Percentiles rank a stretch among this genome's conserved stretches.
These are phyloP conservation scores for Porites evermanni DNA, from an alignment of 92 coral and sea anemone species.

Conservation along the genomic window DNA sequence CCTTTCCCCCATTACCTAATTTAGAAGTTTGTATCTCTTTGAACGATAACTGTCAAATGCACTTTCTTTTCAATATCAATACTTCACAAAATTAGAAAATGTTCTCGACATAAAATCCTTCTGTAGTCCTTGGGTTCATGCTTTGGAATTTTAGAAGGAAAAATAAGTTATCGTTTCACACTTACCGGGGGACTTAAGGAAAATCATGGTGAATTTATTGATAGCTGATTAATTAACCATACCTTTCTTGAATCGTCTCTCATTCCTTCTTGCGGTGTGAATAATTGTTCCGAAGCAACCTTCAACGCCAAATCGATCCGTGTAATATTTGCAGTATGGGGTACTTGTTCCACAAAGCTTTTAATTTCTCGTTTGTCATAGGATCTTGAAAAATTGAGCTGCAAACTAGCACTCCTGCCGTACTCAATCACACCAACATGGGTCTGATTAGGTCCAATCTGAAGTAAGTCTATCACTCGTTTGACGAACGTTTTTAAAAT, in stretches of 20 bases:
- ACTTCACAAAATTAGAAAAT: no score
- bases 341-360: constrained; percentile 34
- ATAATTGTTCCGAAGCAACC: constrained; percentile 64
- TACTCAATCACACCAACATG: constrained; percentile 80
- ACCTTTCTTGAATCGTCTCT: constrained; percentile 75
- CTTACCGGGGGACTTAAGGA: no score
- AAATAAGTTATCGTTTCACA: no score
- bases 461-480: constrained; percentile 68
- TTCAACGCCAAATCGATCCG: constrained; percentile 83
- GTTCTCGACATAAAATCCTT: no score
- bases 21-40: no score
- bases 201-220: no score
- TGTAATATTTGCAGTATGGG: constrained; percentile 62
- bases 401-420: constrained; percentile 57
- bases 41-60: no score
- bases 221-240: neutral
- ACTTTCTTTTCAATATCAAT: no score
- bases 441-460: constrained; percentile 55
- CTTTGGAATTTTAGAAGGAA: no score
- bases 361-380: constrained; percentile 67
- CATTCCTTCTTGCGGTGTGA: constrained; percentile 76
- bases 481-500: constrained; percentile 60
- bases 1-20: no score
- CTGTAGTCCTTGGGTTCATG: no score
- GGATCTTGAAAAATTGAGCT: constrained; percentile 51